Conservation (phyloP, 92 coral and sea anemone species). For the Epizoanthus scotinus region DNA sequence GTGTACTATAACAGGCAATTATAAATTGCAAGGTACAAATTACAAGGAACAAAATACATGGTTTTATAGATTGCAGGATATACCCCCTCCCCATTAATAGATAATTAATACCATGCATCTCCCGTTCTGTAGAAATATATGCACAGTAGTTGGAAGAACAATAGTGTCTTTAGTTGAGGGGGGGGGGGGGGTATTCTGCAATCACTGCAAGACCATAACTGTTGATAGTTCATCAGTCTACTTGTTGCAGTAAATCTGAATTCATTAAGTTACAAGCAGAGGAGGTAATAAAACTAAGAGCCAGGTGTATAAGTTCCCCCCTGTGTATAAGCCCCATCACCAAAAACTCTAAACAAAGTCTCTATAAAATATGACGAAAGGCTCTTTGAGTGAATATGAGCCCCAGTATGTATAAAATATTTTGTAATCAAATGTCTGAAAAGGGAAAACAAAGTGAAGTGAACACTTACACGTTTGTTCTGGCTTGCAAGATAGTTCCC, state of each 20-base stretch:
- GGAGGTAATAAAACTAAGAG: slow-evolving; percentile 5
- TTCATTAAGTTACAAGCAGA: slow-evolving; percentile 7
- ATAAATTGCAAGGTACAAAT: background rate
- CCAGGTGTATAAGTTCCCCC: slow-evolving; percentile 8
- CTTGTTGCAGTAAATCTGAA: slow-evolving; percentile 9
- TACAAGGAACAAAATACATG: slow-evolving; percentile 7
- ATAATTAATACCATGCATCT: background rate
- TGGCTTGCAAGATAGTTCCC: slow-evolving; percentile 25
- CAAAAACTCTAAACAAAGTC: slow-evolving; percentile 8
- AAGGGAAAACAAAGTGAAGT: too few relatives aligned
- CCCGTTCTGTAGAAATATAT: background rate
- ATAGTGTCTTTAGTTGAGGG: slow-evolving; percentile 1
- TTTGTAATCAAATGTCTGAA: too few relatives aligned
- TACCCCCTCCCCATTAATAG: slow-evolving; percentile 3
- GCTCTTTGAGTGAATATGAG: background rate
- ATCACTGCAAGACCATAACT: background rate
- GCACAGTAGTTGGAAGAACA: background rate
- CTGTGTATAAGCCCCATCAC: slow-evolving; percentile 14
- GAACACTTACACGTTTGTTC: slow-evolving; percentile 27
- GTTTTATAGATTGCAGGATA: slow-evolving; percentile 4
- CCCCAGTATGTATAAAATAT: background rate
- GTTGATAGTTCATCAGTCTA: background rate
- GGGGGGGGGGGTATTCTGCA: slow-evolving; percentile 1
- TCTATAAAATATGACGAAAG: slow-evolving; percentile 12
- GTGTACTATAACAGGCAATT: background rate